phyloP scores from a whole-genome alignment of 2,888 invertebrate species.

The Sceliomorpha sp. region DNA sequence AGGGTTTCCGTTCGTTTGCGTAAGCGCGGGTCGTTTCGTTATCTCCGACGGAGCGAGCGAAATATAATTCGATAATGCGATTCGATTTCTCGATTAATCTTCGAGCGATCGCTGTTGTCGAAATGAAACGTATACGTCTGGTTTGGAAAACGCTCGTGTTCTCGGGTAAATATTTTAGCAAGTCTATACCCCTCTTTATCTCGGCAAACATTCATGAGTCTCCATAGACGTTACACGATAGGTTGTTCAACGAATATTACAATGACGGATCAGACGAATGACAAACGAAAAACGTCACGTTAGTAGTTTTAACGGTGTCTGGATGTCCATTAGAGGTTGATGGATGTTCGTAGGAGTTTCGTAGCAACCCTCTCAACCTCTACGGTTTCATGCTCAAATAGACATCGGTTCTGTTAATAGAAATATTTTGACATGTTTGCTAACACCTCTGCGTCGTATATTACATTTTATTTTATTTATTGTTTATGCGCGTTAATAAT shows the following conservation, averaged over 20 bases:
- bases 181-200: background rate
- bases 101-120: no score
- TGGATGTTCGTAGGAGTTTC: slow-evolving; percentile 45
- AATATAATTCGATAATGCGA: no score
- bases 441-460: no score
- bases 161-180: slow-evolving; percentile 7
- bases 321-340: slow-evolving; percentile 52
- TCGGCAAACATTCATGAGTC: slow-evolving; percentile 26
- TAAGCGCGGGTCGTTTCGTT: no score
- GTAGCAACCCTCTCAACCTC: slow-evolving; percentile 31
- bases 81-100: no score
- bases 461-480: no score
- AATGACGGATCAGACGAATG: slow-evolving; percentile 51
- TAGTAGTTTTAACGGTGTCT: slow-evolving; percentile 49
- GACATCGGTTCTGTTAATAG: slow-evolving; percentile 45
- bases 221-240: slow-evolving; percentile 24
- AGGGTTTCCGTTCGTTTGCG: no score
- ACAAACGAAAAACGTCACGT: slow-evolving; percentile 47
- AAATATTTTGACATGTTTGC: slow-evolving; percentile 17
- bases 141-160: no score
- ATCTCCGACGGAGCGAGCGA: no score
- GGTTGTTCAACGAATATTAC: slow-evolving; percentile 18
- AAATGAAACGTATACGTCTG: no score
- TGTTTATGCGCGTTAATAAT: no score
- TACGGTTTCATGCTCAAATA: slow-evolving; percentile 42